phyloP scores from a whole-genome alignment of 2,888 invertebrate species.

The Hecatera dysodea region DNA sequence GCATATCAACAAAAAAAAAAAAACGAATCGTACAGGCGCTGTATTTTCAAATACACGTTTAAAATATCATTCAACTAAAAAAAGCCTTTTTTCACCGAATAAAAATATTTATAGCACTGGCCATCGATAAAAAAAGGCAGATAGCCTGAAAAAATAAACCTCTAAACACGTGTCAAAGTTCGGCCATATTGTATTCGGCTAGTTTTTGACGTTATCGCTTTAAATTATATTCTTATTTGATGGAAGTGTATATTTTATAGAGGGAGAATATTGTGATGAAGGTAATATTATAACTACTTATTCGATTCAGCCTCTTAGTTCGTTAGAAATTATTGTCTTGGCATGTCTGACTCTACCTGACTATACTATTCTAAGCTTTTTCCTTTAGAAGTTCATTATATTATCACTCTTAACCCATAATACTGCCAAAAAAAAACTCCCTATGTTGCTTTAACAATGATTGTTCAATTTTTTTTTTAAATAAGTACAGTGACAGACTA shows the following conservation, averaged over 20 bases:
- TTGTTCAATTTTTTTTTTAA: too few species aligned
- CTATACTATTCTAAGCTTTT: too few species aligned
- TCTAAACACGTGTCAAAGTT: constrained; percentile 6
- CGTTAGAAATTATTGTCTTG: not conserved
- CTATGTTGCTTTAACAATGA: too few species aligned
- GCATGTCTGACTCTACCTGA: not conserved
- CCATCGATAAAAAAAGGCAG: not conserved
- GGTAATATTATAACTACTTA: constrained; percentile 44
- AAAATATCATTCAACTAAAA: not conserved
- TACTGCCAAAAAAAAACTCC: too few species aligned
- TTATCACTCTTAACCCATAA: too few species aligned
- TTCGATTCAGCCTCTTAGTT: not conserved
- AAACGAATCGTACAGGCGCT: not conserved
- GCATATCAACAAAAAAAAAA: not conserved
- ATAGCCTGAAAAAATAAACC: not conserved
- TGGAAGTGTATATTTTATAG: constrained; percentile 61
- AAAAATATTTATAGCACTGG: not conserved
- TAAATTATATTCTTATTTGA: constrained; percentile 55
- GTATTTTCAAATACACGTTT: not conserved
- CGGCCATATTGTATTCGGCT: constrained; percentile 42
- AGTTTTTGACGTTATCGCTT: constrained; percentile 51
- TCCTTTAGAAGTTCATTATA: too few species aligned
- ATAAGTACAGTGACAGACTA: too few species aligned
- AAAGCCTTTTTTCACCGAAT: not conserved
- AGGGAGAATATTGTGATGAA: constrained; percentile 67